phyloP scores from a whole-genome alignment of 2,888 invertebrate genomes.

The Nudaria mundana region DNA sequence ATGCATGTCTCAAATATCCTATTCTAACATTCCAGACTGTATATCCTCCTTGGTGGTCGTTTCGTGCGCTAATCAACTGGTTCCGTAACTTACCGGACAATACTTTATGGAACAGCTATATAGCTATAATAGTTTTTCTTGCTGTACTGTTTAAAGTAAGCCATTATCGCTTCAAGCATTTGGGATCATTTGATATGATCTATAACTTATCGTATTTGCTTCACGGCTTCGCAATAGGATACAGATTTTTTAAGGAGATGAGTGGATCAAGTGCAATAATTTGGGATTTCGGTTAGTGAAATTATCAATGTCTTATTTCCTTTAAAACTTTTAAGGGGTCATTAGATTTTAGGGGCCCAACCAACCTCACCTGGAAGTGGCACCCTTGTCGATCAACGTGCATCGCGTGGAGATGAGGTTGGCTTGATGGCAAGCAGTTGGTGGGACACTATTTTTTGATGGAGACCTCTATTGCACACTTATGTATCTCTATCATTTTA shows the following conservation, averaged over 20 bases:
- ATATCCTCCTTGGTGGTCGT: constrained; percentile 49
- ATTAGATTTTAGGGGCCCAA: no score
- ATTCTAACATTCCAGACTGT: constrained; percentile 30
- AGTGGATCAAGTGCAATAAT: constrained; percentile 22
- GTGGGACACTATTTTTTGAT: neutral
- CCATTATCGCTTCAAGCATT: neutral
- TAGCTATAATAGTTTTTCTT: constrained; percentile 40
- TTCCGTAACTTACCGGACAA: constrained; percentile 45
- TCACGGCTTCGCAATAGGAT: constrained; percentile 42
- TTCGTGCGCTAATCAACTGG: constrained; percentile 25
- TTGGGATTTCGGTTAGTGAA: constrained; percentile 32
- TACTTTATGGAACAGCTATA: constrained; percentile 48
- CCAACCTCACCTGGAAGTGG: no score
- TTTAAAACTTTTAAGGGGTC: no score
- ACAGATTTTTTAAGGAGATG: constrained; percentile 22
- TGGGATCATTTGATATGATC: constrained; percentile 25
- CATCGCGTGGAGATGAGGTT: no score
- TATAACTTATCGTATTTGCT: constrained; percentile 49
- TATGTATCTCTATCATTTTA: no score
- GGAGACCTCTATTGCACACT: no score
- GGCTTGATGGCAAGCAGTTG: no score
- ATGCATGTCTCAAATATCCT: no score
- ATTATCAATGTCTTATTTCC: no score
- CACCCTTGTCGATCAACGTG: no score
- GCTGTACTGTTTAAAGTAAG: constrained; percentile 4